Percentiles rank a stretch among this genome's conserved stretches.
Conservation (phyloP, 2,797 vertebrate species). For the Neomorphus geoffroyi region DNA sequence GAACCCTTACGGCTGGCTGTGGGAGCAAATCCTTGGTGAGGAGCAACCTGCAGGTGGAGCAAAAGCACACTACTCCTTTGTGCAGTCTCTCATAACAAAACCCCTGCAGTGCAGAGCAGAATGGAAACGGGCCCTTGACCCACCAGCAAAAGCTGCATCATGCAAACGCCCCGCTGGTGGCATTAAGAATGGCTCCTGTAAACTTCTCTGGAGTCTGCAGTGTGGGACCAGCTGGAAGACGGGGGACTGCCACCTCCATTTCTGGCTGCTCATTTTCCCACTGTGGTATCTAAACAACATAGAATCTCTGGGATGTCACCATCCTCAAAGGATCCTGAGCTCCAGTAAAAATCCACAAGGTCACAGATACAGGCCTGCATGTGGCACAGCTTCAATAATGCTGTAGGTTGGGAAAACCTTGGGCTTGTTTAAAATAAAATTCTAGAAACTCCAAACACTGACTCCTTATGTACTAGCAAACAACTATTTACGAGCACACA, state of each 20-base stretch:
- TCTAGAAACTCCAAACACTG: not conserved
- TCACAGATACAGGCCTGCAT: rapidly evolving
- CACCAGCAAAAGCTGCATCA: not conserved
- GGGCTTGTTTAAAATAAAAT: not conserved
- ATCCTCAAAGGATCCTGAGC: not conserved
- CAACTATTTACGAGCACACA: not conserved
- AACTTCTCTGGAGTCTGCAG: not conserved
- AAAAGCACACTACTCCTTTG: not conserved
- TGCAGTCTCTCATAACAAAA: not conserved
- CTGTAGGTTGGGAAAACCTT: not conserved
- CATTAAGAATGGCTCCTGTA: not conserved
- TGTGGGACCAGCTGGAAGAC: not conserved
- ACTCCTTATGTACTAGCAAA: not conserved
- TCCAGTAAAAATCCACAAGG: not conserved
- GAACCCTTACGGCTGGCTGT: not conserved
- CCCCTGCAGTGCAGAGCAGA: not conserved
- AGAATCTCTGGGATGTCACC: not conserved
- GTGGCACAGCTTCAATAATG: not conserved
- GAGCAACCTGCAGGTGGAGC: not conserved
- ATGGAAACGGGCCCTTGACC: rapidly evolving
- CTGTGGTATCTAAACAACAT: not conserved
- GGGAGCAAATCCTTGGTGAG: not conserved
- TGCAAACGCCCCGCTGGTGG: rapidly evolving
- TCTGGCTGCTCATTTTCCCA: not conserved
- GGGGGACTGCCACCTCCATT: not conserved